Percentiles rank a stretch among this genome's conserved stretches.
Evolutionary conservation across 2,113 vertebrate genomes (phyloP).

Genomic region (Jacana jacana): DNA sequence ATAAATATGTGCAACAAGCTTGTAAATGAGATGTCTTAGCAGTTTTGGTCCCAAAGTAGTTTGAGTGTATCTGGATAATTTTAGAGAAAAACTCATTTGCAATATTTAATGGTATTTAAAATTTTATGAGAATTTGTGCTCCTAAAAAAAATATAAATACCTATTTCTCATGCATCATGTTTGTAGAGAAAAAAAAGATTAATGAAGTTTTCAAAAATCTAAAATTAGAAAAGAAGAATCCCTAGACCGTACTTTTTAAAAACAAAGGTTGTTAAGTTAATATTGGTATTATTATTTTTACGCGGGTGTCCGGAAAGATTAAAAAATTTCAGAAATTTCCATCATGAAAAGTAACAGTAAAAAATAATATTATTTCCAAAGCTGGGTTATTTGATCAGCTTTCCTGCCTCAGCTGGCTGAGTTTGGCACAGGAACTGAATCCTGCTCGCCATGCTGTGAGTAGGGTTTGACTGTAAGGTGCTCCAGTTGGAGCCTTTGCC

Average conservation of each 20-base stretch:
- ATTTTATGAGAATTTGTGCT: neutral
- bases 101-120: neutral
- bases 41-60: neutral
- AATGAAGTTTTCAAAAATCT: neutral
- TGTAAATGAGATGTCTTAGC: neutral
- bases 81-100: neutral
- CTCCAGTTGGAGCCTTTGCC: neutral
- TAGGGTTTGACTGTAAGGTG: neutral
- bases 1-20: neutral
- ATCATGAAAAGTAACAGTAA: neutral
- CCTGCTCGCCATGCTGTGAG: neutral
- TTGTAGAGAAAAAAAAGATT: neutral
- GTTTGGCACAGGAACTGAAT: neutral
- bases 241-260: neutral
- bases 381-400: neutral
- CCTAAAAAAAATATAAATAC: neutral
- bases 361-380: neutral
- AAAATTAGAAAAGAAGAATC: neutral
- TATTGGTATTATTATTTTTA: neutral
- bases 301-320: neutral
- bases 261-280: neutral
- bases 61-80: neutral
- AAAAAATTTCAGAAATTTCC: neutral
- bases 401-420: neutral
- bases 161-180: neutral